Percentiles rank a stretch among this genome's conserved stretches.
phyloP scores from a whole-genome alignment of 2,113 vertebrate genomes.

The Motacilla alba region DNA sequence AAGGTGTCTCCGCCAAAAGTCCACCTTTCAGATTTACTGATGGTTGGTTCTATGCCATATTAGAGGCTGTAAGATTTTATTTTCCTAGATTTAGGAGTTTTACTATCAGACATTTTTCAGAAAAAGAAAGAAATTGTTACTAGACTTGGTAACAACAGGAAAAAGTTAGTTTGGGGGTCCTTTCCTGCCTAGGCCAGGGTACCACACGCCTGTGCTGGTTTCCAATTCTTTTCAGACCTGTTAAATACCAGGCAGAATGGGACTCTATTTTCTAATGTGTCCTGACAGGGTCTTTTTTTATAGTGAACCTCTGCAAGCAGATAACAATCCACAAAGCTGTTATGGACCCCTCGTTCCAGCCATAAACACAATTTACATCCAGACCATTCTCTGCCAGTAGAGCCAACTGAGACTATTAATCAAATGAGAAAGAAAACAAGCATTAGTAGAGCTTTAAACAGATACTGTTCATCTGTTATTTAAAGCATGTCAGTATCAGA shows the following conservation, averaged over 20 bases:
- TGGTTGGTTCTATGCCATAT: background rate
- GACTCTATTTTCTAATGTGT: background rate
- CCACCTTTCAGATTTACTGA: background rate
- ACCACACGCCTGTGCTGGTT: background rate
- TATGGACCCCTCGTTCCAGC: background rate
- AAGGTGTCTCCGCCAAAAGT: background rate
- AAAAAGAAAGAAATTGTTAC: background rate
- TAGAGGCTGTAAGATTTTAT: background rate
- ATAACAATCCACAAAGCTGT: background rate
- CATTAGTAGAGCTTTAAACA: conserved; percentile 35
- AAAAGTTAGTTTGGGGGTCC: background rate
- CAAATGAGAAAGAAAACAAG: conserved; percentile 49
- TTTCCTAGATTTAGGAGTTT: background rate
- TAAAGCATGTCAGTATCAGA: background rate
- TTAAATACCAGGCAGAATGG: background rate
- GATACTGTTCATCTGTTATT: conserved; percentile 30
- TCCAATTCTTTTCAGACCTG: background rate
- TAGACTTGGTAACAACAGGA: background rate
- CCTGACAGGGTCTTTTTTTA: background rate
- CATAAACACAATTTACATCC: conserved; percentile 55
- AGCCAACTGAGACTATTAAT: conserved; percentile 51
- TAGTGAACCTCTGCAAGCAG: background rate
- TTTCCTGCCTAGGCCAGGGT: background rate
- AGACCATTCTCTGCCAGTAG: conserved; percentile 32
- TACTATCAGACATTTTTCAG: background rate